Conservation (phyloP, 2,888 invertebrate species). For the Epinotia ramella region DNA sequence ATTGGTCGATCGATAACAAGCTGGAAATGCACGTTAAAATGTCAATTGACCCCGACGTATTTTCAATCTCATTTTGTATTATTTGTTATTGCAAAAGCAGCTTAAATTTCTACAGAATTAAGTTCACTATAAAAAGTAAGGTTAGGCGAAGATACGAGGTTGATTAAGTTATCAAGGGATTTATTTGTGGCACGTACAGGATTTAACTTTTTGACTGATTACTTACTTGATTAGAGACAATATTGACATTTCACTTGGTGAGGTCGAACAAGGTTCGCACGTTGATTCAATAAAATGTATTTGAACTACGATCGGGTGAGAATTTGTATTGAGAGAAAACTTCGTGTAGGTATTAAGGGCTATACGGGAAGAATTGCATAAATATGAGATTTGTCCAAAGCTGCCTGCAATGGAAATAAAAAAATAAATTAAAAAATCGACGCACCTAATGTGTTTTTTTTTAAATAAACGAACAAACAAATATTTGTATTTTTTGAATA, state of each 20-base stretch:
- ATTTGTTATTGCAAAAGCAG: neutral
- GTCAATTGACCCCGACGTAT: neutral
- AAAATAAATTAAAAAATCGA: too few relatives aligned
- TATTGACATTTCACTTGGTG: conserved; percentile 62
- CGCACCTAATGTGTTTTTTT: too few relatives aligned
- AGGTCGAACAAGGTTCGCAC: conserved; percentile 49
- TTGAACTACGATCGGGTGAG: conserved; percentile 3
- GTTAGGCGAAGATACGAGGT: neutral
- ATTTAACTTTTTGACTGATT: conserved; percentile 59
- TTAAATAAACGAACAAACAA: too few relatives aligned
- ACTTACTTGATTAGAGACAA: conserved; percentile 57
- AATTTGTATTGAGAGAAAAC: neutral
- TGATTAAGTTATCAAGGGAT: neutral
- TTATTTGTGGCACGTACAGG: conserved; percentile 38
- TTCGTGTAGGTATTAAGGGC: too few relatives aligned
- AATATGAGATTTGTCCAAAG: too few relatives aligned
- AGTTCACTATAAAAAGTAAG: neutral
- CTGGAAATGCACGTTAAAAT: conserved; percentile 39
- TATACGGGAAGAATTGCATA: too few relatives aligned
- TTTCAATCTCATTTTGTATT: neutral
- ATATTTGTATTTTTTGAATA: too few relatives aligned
- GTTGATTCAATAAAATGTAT: conserved; percentile 55
- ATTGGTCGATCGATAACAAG: conserved; percentile 21
- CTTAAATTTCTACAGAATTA: neutral
- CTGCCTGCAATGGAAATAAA: too few relatives aligned